Percentiles rank a stretch among this genome's conserved stretches.
Conservation (phyloP, 2,797 vertebrate species). For the Gallinago solitaria region DNA sequence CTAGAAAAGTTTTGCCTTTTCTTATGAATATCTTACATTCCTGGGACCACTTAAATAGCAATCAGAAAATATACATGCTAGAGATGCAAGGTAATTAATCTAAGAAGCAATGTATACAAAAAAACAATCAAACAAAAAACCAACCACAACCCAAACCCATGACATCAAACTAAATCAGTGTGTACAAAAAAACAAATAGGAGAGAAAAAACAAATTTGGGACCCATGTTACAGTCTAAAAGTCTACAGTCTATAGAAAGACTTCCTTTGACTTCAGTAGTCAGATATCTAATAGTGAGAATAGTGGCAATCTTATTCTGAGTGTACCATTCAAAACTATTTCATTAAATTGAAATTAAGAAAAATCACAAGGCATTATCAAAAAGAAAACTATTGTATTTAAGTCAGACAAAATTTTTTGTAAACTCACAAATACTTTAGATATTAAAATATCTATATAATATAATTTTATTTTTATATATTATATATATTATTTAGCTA, state of each 20-base stretch:
- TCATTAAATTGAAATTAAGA: neutral
- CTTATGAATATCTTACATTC: conserved; percentile 47
- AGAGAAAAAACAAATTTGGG: neutral
- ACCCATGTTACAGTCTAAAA: neutral
- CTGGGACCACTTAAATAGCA: neutral
- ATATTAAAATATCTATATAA: neutral
- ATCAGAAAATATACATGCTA: conserved; percentile 20
- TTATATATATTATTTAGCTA: neutral
- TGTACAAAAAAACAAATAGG: neutral
- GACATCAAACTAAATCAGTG: neutral
- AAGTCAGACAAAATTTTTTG: neutral
- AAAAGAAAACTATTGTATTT: neutral
- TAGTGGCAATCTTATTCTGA: neutral
- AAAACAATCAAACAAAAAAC: neutral
- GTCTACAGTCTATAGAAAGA: neutral
- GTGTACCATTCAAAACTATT: neutral
- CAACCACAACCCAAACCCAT: neutral
- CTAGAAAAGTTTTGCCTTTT: conserved; percentile 7
- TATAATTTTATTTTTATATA: too few species aligned
- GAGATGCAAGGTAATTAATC: neutral
- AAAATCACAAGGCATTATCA: neutral
- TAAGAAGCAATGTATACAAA: neutral
- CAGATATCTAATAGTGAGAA: neutral
- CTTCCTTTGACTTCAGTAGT: neutral
- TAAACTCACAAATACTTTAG: neutral